These are phyloP conservation scores for Calycopis cecrops DNA, from an alignment of 1,140 invertebrate species.

Conservation along the genomic window DNA sequence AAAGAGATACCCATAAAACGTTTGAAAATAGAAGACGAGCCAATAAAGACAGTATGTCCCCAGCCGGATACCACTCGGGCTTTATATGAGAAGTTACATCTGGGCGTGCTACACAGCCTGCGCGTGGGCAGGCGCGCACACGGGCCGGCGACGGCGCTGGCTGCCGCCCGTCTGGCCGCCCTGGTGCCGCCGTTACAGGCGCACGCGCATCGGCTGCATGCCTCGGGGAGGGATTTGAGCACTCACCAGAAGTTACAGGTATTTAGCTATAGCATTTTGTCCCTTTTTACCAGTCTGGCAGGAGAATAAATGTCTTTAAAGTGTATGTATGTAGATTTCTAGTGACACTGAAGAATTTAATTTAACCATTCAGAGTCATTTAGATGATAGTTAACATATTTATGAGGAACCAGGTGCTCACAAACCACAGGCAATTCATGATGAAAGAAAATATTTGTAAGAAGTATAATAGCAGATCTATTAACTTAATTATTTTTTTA, in stretches of 20 bases:
- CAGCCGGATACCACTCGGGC: conserved; percentile 49
- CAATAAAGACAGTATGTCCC: conserved; percentile 40
- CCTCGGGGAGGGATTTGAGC: conserved; percentile 37
- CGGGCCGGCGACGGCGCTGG: conserved; percentile 75
- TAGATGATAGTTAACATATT: not conserved
- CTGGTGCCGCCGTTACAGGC: conserved; percentile 64
- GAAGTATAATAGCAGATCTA: too few species aligned
- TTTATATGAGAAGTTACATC: conserved; percentile 78
- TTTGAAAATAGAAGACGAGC: conserved; percentile 60
- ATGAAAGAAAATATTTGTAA: too few species aligned
- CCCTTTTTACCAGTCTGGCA: not conserved
- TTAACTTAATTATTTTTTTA: conserved; percentile 53
- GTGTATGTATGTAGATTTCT: too few species aligned
- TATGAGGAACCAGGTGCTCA: too few species aligned
- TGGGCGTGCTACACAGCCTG: conserved; percentile 79
- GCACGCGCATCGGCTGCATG: conserved; percentile 56
- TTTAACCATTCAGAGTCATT: too few species aligned
- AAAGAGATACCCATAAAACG: conserved; percentile 56
- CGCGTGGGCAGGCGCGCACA: conserved; percentile 70
- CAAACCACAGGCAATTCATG: too few species aligned
- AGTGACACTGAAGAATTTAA: too few species aligned
- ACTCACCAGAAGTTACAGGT: conserved; percentile 56
- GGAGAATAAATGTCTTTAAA: not conserved
- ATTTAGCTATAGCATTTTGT: conserved; percentile 2
- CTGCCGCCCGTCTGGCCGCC: conserved; percentile 75